Percentiles rank a stretch among this genome's conserved stretches.
These are phyloP conservation scores for Meteorus cinctellus DNA, from an alignment of 2,888 invertebrate species.

Conservation along the genomic window DNA sequence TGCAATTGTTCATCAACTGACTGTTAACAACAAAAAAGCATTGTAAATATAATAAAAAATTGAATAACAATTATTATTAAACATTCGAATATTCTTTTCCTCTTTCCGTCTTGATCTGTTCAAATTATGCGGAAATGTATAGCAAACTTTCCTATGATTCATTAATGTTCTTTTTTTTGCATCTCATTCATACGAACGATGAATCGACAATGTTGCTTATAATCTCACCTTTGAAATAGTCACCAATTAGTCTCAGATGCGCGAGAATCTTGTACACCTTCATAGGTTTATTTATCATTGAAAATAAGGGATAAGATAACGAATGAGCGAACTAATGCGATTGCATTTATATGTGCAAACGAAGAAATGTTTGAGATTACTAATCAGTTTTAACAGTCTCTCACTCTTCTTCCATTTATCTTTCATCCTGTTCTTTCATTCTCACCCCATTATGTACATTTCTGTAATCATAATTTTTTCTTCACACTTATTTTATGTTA, in stretches of 20 bases:
- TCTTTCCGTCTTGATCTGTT: too few relatives aligned
- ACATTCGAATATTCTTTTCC: too few relatives aligned
- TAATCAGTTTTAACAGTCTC: neutral
- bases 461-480: neutral
- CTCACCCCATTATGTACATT: neutral
- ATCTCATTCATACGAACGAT: neutral
- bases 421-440: neutral
- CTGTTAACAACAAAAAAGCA: too few relatives aligned
- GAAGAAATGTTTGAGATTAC: conserved; percentile 1
- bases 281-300: neutral
- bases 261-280: neutral
- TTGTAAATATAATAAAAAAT: too few relatives aligned
- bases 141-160: too few relatives aligned
- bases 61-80: too few relatives aligned
- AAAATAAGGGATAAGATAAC: neutral
- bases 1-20: too few relatives aligned
- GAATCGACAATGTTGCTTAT: neutral
- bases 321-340: neutral
- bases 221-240: neutral
- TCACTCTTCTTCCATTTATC: neutral
- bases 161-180: too few relatives aligned
- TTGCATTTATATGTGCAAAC: neutral
- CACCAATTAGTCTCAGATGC: neutral
- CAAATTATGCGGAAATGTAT: too few relatives aligned
- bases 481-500: neutral